Conservation (phyloP, 1,140 invertebrate genomes). For the Bombus haemorrhoidalis region DNA sequence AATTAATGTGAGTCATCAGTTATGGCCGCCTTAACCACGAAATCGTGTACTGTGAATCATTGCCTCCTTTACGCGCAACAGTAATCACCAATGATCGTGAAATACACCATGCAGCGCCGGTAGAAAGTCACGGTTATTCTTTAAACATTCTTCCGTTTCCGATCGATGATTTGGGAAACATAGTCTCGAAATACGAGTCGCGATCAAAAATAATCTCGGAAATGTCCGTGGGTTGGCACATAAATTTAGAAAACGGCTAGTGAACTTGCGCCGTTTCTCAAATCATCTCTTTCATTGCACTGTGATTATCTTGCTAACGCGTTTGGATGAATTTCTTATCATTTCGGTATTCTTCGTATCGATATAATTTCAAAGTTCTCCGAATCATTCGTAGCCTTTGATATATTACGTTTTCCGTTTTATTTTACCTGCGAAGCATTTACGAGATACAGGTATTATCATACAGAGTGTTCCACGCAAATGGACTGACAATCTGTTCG, state of each 20-base stretch:
- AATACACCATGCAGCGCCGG: not conserved
- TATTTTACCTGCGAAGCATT: not conserved
- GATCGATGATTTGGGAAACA: not conserved
- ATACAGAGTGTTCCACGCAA: too few species aligned
- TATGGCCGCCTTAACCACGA: not conserved
- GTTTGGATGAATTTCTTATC: not conserved
- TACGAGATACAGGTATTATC: not conserved
- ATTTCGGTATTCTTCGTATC: not conserved
- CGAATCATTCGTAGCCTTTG: too few species aligned
- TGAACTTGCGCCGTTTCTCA: constrained; percentile 3
- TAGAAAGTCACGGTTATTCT: not conserved
- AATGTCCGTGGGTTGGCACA: not conserved
- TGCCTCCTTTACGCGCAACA: not conserved
- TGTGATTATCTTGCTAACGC: not conserved
- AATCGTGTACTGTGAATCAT: not conserved
- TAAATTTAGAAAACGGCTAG: constrained; percentile 19
- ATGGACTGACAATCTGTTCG: too few species aligned
- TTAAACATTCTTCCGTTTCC: not conserved
- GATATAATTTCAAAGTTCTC: not conserved
- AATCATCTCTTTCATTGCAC: not conserved
- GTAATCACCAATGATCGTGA: not conserved
- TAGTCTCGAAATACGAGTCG: not conserved
- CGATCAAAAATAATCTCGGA: not conserved
- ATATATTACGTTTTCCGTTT: not conserved
- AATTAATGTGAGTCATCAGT: constrained; percentile 3